Conservation (phyloP, 2,888 invertebrate species). For the Melanostoma scalare region DNA sequence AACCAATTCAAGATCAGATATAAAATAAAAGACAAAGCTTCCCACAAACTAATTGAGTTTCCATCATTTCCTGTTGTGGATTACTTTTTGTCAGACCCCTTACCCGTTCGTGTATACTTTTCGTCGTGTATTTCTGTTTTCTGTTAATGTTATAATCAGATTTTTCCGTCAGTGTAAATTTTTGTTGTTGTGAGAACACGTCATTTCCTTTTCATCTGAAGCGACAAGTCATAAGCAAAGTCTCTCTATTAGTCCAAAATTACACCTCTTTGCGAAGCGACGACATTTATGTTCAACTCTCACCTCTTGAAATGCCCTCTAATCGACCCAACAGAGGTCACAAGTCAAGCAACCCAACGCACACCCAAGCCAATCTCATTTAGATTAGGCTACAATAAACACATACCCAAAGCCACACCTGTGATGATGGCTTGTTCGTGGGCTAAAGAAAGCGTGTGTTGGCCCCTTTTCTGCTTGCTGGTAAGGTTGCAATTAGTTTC, state of each 20-base stretch:
- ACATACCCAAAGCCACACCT: constrained; percentile 35
- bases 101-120: too few species aligned
- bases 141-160: too few species aligned
- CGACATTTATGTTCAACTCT: constrained; percentile 6
- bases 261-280: not conserved
- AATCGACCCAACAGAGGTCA: constrained; percentile 31
- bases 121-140: too few species aligned
- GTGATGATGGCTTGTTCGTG: constrained; percentile 11
- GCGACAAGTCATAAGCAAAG: constrained; percentile 27
- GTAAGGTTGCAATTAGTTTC: constrained; percentile 72
- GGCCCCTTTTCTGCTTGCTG: constrained; percentile 32
- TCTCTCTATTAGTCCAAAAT: constrained; percentile 33
- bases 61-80: too few species aligned
- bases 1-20: too few species aligned
- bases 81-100: too few species aligned
- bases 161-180: not conserved
- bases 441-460: constrained; percentile 13
- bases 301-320: not conserved
- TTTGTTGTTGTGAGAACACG: not conserved
- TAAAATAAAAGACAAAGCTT: too few species aligned
- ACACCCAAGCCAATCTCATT: constrained; percentile 54
- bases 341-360: constrained; percentile 32
- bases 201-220: not conserved
- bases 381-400: constrained; percentile 65
- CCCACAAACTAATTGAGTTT: too few species aligned